Conservation (phyloP, 2,113 vertebrate genomes). For the Oreamnos americanus region DNA sequence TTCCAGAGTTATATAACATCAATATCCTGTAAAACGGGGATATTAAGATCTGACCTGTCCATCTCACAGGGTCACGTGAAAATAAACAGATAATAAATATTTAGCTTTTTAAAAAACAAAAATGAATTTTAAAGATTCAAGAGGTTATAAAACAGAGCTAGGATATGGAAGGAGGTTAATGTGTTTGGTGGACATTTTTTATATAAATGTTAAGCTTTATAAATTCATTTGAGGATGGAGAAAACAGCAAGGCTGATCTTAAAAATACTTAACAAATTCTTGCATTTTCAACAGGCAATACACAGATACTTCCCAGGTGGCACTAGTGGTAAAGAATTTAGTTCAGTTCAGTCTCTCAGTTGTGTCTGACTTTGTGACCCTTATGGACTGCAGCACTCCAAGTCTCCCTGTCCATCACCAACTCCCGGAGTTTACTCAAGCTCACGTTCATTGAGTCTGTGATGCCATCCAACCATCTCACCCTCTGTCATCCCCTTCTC, state of each 20-base stretch:
- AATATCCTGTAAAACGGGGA: not conserved
- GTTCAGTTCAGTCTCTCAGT: not conserved
- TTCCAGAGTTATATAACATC: not conserved
- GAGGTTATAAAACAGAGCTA: not conserved
- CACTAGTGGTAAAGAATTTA: not conserved
- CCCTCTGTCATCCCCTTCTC: not conserved
- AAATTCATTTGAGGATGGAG: not conserved
- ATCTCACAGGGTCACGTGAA: not conserved
- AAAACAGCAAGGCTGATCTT: not conserved
- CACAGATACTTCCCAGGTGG: not conserved
- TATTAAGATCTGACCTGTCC: not conserved
- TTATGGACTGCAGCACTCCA: fast-evolving
- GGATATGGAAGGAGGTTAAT: not conserved
- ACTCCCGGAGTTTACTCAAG: not conserved
- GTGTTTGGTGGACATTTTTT: not conserved
- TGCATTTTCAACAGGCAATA: not conserved
- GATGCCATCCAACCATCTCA: not conserved
- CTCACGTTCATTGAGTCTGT: not conserved
- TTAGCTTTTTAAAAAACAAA: not conserved
- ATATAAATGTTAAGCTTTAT: not conserved
- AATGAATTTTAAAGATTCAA: not conserved
- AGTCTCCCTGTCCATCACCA: not conserved
- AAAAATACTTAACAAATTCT: not conserved
- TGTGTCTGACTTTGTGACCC: not conserved
- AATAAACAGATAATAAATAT: not conserved